Base-by-base conservation (phyloP, 2,113 vertebrate genomes). In the Lophura nycthemera region DNA sequence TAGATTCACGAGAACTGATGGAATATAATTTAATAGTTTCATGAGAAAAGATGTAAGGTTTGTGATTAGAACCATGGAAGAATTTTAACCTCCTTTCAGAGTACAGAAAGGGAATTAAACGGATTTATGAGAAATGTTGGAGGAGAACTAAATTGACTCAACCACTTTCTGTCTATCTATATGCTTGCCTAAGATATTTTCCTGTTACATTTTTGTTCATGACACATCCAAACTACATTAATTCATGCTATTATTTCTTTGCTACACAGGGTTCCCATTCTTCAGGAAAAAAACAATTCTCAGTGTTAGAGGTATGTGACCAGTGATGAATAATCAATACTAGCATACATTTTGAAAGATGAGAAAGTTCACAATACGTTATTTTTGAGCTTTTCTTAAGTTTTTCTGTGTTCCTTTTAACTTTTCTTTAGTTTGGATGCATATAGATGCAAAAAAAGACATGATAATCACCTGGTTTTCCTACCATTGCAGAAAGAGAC, bases 31-130 rank as follows among this genome's bases (percentile, higher is more conserved):
- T 29, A 88, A 56, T 14, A 83, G 34, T 67, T 88, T 69, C 69
- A 67, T 0, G 3, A 59, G 57, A 85, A 72, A 18, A 83, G 57
- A 30, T 54, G 38, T 88, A 64, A 2, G 0, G 5, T 47, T 81
- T 94, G 45, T 86, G 76, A 77, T 81, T 88, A 86, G 47, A 93
- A 83, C 73, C 34, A 47, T 24, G 29, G 34, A 88, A 96, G 59
- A 43, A 66, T 56, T 59, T 45, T 80, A 25, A 75, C 22, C 90
- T 69, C 48, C 24, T 83, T 65, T 76, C 45, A 64, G 56, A 80
- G 29, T 45, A 63, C 1, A 14, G 25, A n/a, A 34, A 85, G 9
- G 36, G 21, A 92, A 91, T 70, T 85, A 88, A 92, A 74, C 6
- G 17, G 38, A 90, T 94, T 88, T 88, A 88, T 78, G 69, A 90